phyloP scores from a whole-genome alignment of 2,888 invertebrate species.

The Atrina japonica region DNA sequence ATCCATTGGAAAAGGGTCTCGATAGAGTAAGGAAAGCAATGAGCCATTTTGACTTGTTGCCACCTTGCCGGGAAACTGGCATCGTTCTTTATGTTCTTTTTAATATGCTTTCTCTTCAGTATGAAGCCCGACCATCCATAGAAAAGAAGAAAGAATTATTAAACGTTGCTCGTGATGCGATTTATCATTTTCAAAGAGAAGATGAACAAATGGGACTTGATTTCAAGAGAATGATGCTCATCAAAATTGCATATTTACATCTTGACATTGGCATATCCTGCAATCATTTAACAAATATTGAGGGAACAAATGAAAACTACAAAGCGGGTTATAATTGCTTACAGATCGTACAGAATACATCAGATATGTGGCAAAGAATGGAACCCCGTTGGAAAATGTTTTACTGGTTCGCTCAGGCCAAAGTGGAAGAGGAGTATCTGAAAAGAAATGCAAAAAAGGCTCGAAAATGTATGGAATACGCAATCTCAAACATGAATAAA shows the following conservation, averaged over 20 bases:
- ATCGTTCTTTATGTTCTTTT: constrained; percentile 54
- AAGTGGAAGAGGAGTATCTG: background rate
- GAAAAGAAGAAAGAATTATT: constrained; percentile 42
- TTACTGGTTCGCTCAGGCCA: constrained; percentile 44
- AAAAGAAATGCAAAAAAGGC: constrained; percentile 3
- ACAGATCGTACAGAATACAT: constrained; percentile 36
- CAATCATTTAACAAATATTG: constrained; percentile 32
- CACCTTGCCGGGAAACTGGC: constrained; percentile 51
- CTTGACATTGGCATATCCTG: constrained; percentile 50
- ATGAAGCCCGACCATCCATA: constrained; percentile 31
- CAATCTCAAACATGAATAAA: constrained; percentile 31
- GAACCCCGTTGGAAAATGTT: constrained; percentile 48
- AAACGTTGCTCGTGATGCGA: constrained; percentile 39
- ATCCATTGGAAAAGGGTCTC: constrained; percentile 39
- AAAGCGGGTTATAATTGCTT: constrained; percentile 39
- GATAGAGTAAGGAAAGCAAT: constrained; percentile 45
- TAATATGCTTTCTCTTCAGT: constrained; percentile 49
- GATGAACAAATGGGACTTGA: constrained; percentile 46
- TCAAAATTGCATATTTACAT: constrained; percentile 51
- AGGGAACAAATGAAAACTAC: constrained; percentile 32
- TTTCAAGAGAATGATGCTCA: constrained; percentile 51
- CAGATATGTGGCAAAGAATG: constrained; percentile 41
- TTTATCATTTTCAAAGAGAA: constrained; percentile 50
- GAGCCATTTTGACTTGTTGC: constrained; percentile 40
- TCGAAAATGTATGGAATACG: constrained; percentile 37